Evolutionary conservation across 1,140 invertebrate species (phyloP).

Genomic region (Xylocopa sonorina): DNA sequence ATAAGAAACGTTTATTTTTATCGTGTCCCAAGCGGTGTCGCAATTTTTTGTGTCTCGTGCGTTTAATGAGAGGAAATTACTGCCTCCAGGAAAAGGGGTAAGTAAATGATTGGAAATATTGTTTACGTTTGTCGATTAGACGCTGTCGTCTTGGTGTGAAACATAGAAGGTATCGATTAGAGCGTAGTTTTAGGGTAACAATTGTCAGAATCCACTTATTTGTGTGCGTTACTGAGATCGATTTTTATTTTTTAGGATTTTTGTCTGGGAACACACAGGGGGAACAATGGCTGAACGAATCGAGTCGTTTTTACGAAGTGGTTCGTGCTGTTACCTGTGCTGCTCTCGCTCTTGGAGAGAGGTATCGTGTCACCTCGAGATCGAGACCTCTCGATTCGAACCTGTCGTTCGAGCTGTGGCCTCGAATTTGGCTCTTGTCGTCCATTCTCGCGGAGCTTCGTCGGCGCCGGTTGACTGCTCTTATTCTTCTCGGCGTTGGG

Average conservation of each 20-base stretch:
- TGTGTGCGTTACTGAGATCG: too few relatives aligned
- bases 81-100: too few relatives aligned
- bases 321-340: conserved; percentile 71
- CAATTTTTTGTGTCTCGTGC: background rate
- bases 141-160: background rate
- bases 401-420: conserved; percentile 79
- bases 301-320: background rate
- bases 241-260: background rate
- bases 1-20: conserved; percentile 31
- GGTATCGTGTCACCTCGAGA: conserved; percentile 76
- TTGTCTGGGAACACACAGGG: background rate
- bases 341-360: conserved; percentile 79
- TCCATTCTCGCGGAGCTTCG: conserved; percentile 78
- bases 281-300: background rate
- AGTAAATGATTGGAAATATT: background rate
- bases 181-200: background rate
- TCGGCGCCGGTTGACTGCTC: conserved; percentile 66
- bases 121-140: background rate
- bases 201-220: too few relatives aligned
- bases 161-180: background rate
- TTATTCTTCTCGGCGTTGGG: conserved; percentile 73
- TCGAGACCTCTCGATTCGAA: conserved; percentile 78
- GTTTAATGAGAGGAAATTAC: background rate
- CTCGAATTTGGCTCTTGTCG: conserved; percentile 76
- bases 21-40: background rate